phyloP scores from a whole-genome alignment of 2,113 vertebrate genomes.

The Leucosticte australis region DNA sequence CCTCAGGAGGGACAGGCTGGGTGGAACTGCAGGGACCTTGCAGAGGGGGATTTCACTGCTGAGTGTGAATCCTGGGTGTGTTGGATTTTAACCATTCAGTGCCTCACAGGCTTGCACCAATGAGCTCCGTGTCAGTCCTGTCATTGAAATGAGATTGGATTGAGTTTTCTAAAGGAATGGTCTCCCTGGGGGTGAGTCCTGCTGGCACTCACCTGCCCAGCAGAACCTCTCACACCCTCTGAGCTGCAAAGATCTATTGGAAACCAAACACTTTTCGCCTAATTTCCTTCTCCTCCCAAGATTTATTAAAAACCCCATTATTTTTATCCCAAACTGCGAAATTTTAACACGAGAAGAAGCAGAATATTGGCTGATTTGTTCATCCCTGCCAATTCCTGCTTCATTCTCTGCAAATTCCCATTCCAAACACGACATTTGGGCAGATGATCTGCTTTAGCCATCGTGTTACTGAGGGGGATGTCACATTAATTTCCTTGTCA shows the following conservation, averaged over 20 bases:
- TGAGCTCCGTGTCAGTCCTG: neutral
- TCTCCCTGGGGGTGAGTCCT: neutral
- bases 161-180: neutral
- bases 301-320: neutral
- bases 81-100: neutral
- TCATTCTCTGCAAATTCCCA: neutral
- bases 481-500: constrained; percentile 10
- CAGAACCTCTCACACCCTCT: neutral
- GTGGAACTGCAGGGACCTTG: neutral
- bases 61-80: neutral
- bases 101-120: neutral
- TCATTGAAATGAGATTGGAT: accelerated
- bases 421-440: neutral
- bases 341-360: neutral
- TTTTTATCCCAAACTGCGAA: neutral
- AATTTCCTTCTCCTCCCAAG: neutral
- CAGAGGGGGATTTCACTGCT: neutral
- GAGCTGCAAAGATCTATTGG: neutral
- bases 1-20: neutral
- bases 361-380: neutral
- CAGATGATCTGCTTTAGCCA: constrained; percentile 21
- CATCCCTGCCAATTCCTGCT: neutral
- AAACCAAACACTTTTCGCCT: neutral
- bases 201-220: neutral
- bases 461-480: neutral